Base-by-base conservation (phyloP, 2,888 invertebrate genomes). In the Exocentrus adspersus region DNA sequence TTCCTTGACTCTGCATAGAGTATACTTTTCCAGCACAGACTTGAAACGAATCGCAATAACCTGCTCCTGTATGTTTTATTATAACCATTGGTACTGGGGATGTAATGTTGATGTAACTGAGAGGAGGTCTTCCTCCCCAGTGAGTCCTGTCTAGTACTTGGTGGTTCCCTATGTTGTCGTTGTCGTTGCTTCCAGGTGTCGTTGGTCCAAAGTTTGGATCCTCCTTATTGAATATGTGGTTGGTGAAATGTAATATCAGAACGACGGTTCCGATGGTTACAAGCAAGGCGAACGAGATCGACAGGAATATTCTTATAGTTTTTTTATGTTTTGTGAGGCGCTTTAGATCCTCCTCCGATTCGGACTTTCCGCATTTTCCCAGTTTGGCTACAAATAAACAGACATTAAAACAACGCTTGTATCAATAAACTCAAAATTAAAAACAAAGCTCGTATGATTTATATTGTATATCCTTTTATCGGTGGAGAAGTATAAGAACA, bases 41-140 rank as follows among this genome's bases (percentile, higher is more conserved):
- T 28, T 78, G 74, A 32, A 84, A 75, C 58, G 77, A 83, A 7
- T 61, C 59, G 68, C 87, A 87, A 19, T 82, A 78, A 3, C 78
- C 77, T 16, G 84, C 84, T 1, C 82, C 86, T 0, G 87, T 84
- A 67, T 87, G 87, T 10, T 85, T 84, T 48, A 87, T 81, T 1
- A 87, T 72, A 0, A 86, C 84, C 21, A 69, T 9, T 37, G 60
- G 10, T 5, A 65, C 61, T 2, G 72, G 69, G 2, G 19, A 41
- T 1, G 52, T 54, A 0, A 70, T 43, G 1, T 16, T 12, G 17
- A 37, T 21, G 2, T 5, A 10, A 12, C 48, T 10, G 6, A 16
- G 16, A 0, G 87, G 84, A 0, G 87, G 86, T 74, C 87, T 86
- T 0, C 89, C 91, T 0, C 86, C 79, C 92, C 92, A 92, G 42